Conservation (phyloP, 2,113 vertebrate genomes). For the Otolemur garnettii region DNA sequence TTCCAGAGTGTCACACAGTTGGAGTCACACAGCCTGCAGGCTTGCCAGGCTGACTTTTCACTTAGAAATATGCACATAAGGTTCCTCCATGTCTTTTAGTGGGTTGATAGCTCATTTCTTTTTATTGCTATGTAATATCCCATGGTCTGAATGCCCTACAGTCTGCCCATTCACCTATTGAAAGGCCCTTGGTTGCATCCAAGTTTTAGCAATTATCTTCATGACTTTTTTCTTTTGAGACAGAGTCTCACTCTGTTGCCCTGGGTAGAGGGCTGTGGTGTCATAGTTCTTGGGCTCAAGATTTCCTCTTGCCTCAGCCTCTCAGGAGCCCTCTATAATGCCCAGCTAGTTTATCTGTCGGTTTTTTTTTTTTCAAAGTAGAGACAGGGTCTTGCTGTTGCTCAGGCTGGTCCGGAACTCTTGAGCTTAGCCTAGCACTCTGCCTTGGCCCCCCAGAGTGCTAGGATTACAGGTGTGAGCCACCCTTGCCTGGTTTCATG, state of each 20-base stretch:
- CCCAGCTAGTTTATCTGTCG: no score
- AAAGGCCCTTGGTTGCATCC: not conserved
- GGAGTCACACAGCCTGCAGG: rapidly evolving
- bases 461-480: no score
- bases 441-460: no score
- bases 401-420: no score
- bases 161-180: not conserved
- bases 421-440: no score
- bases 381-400: no score
- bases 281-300: no score
- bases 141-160: not conserved
- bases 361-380: no score
- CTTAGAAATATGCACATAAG: not conserved
- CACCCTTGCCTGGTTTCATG: not conserved
- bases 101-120: not conserved
- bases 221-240: not conserved
- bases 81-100: not conserved
- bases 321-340: no score
- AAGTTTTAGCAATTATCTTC: not conserved
- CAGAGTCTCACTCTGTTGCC: no score
- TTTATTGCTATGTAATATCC: not conserved
- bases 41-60: not conserved
- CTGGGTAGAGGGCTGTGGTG: no score
- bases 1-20: not conserved
- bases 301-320: no score